Percentiles rank a stretch among this genome's conserved stretches.
Conservation (phyloP, 35 echinoderm and acorn worm genomes). For the Ptychodera flava region DNA sequence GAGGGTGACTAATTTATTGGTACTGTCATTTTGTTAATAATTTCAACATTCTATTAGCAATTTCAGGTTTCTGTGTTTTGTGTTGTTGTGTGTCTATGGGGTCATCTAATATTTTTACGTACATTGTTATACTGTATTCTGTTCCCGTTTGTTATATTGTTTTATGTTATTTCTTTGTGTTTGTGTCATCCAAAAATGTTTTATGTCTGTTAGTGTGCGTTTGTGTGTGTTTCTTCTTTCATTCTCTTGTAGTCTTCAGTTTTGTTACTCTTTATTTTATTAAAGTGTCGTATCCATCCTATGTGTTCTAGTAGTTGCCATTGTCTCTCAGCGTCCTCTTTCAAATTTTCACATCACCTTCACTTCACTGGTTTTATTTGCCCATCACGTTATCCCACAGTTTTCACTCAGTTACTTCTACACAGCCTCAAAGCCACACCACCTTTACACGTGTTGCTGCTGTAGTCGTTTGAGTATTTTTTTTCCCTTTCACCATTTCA, state of each 20-base stretch:
- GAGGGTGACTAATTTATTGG: not conserved
- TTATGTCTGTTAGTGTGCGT: not conserved
- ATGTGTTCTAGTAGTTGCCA: not conserved
- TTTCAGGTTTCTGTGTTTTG: not conserved
- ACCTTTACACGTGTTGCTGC: not conserved
- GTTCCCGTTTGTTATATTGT: not conserved
- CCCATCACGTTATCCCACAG: not conserved
- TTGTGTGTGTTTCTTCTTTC: not conserved
- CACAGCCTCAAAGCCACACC: not conserved
- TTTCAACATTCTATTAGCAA: not conserved
- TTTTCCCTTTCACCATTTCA: not conserved
- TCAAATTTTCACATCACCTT: not conserved
- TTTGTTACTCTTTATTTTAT: not conserved
- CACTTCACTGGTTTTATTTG: too few species aligned
- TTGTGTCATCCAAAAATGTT: not conserved
- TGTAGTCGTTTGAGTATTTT: not conserved
- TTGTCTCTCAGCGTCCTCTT: not conserved
- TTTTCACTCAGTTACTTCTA: not conserved
- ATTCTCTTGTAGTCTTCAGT: too few species aligned
- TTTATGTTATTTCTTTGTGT: not conserved
- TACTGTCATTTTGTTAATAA: not conserved
- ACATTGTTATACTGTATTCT: not conserved
- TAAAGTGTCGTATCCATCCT: not conserved
- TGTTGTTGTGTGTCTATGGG: not conserved
- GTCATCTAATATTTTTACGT: too few species aligned